phyloP scores from a whole-genome alignment of 2,113 vertebrate genomes.

The Tupaia chinensis region DNA sequence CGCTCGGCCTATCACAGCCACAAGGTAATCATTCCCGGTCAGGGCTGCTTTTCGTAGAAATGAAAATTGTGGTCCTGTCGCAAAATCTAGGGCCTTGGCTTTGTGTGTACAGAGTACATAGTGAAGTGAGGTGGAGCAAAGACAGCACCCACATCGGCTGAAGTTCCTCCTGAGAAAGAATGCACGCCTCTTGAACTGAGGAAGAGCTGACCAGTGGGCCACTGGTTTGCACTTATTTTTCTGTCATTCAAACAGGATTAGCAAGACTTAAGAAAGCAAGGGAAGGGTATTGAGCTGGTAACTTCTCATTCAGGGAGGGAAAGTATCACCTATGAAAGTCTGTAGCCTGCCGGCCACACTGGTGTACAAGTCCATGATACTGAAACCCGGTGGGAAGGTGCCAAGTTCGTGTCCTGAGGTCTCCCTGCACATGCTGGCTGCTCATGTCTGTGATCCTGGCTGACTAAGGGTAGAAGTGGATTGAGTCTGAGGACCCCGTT shows the following conservation, averaged over 20 bases:
- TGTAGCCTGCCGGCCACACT: too few relatives aligned
- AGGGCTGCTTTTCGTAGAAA: neutral
- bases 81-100: neutral
- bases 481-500: too few relatives aligned
- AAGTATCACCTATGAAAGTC: neutral
- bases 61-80: neutral
- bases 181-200: neutral
- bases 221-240: neutral
- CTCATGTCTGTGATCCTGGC: too few relatives aligned
- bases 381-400: too few relatives aligned
- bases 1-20: slow-evolving; percentile 98
- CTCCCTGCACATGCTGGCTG: too few relatives aligned
- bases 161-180: neutral
- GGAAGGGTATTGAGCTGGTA: neutral
- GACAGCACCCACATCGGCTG: neutral
- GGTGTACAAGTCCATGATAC: too few relatives aligned
- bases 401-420: too few relatives aligned
- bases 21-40: slow-evolving; percentile 89
- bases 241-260: neutral
- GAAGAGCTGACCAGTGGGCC: neutral
- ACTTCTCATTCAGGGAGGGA: neutral
- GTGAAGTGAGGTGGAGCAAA: neutral
- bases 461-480: too few relatives aligned
- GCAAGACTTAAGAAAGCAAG: slow-evolving; percentile 15
- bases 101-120: neutral